Conservation (phyloP, 2,888 invertebrate species). For the Abrostola triplasia region DNA sequence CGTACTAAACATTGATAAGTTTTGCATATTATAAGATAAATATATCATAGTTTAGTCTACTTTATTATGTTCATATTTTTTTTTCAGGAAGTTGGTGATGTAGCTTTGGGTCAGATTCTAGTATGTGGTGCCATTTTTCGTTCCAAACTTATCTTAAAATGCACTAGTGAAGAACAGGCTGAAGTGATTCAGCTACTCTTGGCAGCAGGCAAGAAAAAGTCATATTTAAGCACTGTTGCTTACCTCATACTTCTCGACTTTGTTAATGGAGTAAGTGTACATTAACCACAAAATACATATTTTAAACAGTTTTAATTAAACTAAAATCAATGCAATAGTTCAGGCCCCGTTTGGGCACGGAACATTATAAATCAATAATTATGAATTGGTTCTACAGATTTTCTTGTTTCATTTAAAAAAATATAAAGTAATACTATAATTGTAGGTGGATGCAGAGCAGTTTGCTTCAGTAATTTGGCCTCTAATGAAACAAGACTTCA, state of each 20-base stretch:
- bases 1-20: too few relatives aligned
- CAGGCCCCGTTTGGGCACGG: too few relatives aligned
- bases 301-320: neutral
- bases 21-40: too few relatives aligned
- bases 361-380: too few relatives aligned
- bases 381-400: too few relatives aligned
- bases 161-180: slow-evolving; percentile 82
- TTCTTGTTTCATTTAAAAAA: neutral
- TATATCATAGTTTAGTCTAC: too few relatives aligned
- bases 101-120: slow-evolving; percentile 91
- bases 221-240: slow-evolving; percentile 89
- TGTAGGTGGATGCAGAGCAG: slow-evolving; percentile 85
- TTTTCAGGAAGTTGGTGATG: slow-evolving; percentile 92
- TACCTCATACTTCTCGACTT: slow-evolving; percentile 90
- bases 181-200: slow-evolving; percentile 77
- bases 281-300: neutral
- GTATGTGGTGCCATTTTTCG: slow-evolving; percentile 91
- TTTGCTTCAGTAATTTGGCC: slow-evolving; percentile 89
- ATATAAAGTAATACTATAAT: slow-evolving; percentile 34
- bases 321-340: too few relatives aligned
- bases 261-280: slow-evolving; percentile 83
- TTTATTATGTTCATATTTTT: neutral
- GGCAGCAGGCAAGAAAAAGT: slow-evolving; percentile 88
- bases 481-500: slow-evolving; percentile 88
- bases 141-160: slow-evolving; percentile 88